phyloP scores from a whole-genome alignment of 2,888 invertebrate species.

The Drosophila peninsularis region DNA sequence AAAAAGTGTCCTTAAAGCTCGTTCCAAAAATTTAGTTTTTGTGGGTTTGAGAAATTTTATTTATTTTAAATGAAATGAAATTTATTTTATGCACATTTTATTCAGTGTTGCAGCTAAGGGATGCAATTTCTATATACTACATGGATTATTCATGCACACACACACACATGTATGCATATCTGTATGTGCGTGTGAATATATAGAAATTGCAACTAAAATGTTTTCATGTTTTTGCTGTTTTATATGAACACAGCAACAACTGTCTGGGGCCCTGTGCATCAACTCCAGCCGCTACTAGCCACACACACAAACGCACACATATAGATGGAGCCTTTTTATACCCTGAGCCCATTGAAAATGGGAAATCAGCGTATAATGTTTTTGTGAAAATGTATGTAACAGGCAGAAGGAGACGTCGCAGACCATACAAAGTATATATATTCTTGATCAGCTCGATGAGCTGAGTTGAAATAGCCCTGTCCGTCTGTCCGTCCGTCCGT shows the following conservation, averaged over 20 bases:
- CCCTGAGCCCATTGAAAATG: no score
- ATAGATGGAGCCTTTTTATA: neutral
- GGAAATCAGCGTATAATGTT: no score
- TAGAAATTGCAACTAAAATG: conserved; percentile 78
- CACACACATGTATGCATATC: conserved; percentile 2
- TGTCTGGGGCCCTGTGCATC: conserved; percentile 56
- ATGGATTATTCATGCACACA: conserved; percentile 62
- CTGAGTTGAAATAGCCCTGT: no score
- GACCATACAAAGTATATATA: no score
- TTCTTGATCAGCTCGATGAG: no score
- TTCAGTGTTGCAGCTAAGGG: conserved; percentile 51
- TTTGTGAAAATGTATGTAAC: no score
- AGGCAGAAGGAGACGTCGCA: no score
- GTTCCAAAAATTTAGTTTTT: conserved; percentile 57
- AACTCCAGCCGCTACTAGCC: neutral
- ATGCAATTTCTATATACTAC: conserved; percentile 64
- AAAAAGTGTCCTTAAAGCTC: neutral
- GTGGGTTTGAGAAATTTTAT: conserved; percentile 54
- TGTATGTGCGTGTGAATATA: conserved; percentile 9
- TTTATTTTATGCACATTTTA: conserved; percentile 78
- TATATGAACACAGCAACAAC: conserved; percentile 58
- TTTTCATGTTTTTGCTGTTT: conserved; percentile 72
- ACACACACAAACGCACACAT: neutral
- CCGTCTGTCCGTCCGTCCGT: no score
- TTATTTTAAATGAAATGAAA: conserved; percentile 79